Evolutionary conservation across 2,113 vertebrate species (phyloP), one percentile per base, ranked within the genome.

Genomic region (Sceloporus undulatus): DNA sequence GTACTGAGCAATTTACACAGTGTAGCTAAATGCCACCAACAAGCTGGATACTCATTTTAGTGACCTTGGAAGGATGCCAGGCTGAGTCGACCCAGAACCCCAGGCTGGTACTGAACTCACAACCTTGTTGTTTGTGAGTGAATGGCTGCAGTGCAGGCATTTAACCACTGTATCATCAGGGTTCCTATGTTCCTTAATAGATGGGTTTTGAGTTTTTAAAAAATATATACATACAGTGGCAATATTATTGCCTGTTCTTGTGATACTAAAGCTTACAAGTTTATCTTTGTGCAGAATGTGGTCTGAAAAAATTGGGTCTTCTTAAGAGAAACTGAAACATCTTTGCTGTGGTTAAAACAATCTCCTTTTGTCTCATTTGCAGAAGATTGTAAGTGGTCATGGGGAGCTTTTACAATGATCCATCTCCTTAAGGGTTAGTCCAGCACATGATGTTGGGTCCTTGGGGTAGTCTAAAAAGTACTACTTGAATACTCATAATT

Each of bases 351-450:
- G 13, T 68, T 27, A 70, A 78, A 52, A 54, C 62, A 21, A 38
- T 25, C 14, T 18, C 0, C 6, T 0, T 16, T 70, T 23, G 13
- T 71, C 27, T 27, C 29, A 14, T 2, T 48, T 88, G 70, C 14
- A 70, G 62, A 70, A 84, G 66, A 74, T n/a, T 42, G 9, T 29
- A 21, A 73, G 38, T 23, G 38, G 29, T 2, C 78, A 59, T 59
- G 29, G 40, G 14, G 9, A 66, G 40, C 59, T 85, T 65, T 66
- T 66, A 70, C 2, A 56, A 40, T 14, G 48, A 40, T 81, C 80
- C 79, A 87, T 14, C 42, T 74, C 78, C 1, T 14, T 84, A 56
- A 94, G n/a, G 88, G 90, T 95, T 94, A 94, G 94, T 90, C 80
- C 81, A 76, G 79, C 91, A 93, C 71, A 82, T 84, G 38, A 79